Evolutionary conservation across 1,140 invertebrate species (phyloP), one percentile per base, ranked within the genome.

Genomic region (Paralvinella palmiformis): DNA sequence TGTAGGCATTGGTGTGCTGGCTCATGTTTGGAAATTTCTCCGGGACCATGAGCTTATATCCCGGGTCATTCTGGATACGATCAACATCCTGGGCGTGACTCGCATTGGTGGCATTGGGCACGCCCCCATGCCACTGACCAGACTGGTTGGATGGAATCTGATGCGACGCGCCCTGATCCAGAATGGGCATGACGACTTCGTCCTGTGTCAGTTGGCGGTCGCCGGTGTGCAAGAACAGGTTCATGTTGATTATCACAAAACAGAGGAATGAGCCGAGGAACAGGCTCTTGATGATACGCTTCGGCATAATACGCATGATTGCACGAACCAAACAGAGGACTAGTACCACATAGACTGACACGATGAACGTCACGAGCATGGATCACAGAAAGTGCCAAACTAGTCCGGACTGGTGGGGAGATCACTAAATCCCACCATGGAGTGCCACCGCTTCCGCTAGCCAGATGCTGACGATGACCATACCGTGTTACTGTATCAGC

Each of bases 231-330:
- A 60, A 22, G 58, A 60, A 60, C 20, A 60, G 35, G 22, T 35
- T 41, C 20, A 60, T 22, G 36, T 60, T 60, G 33, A 60, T 45
- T n/a, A 60, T 17, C 20, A 45, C 36, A 27, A 60, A 60, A 24
- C 58, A 20, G 2, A 60, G 7, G 37, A 60, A 13, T 32, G 58
- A 7, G 35, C 22, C 1, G n/a, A 45, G 24, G 4, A 60, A 35
- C 17, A 60, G 37, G 7, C 33, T 41, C 58, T 60, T 60, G 6
- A 60, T 24, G 35, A 60, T 27, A 27, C 41, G 10, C 41, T 60
- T 60, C 24, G 58, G 58, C 24, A 36, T 60, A 0, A 36, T 32
- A 29, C 58, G 33, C 58, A 60, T 60, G 15, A 41, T 41, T n/a
- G n/a, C n/a, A n/a, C n/a, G n/a, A n/a, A n/a, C n/a, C n/a, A n/a